Evolutionary conservation across 2,113 vertebrate genomes (phyloP), one percentile per base, ranked within the genome.

Genomic region (Saccopteryx bilineata): DNA sequence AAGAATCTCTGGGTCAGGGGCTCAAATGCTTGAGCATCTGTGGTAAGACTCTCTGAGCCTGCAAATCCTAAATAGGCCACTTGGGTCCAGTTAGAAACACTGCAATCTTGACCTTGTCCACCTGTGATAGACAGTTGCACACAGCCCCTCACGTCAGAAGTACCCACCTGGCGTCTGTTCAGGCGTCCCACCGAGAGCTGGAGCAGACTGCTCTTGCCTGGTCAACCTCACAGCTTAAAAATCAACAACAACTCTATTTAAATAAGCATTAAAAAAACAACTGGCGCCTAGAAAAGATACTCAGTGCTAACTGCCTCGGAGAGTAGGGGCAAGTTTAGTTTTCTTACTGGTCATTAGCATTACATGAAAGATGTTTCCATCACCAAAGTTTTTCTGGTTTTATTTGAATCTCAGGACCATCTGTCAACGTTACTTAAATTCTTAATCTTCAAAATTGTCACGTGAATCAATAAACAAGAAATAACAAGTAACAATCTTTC

Each of bases 181-280:
- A 74, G 98, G 98, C 96, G 98, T 98, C 95, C 98, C 98, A 97
- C 99, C 99, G 98, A 99, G 99, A 96, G 99, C 98, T 96, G 99
- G 99, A 98, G 99, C 99, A 98, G 99, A 99, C 98, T 99, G 99
- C 96, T 99, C 99, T 87, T 99, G 99, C 98, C 99, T 99, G 92
- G 99, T 99, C 98, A 99, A 99, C 98, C 99, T 99, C 98, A 99
- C 97, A 98, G 99, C 99, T 99, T 99, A 98, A 98, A 98, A 99
- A 98, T 98, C 99, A 98, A 97, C 91, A 98, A 97, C 91, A 98
- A 95, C 90, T 98, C 98, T 98, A 96, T 98, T 98, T 97, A 98
- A 97, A 97, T 97, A 97, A 97, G 95, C 90, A 97, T 79, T 80
- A 96, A 52, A 96, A 52, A 96, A 93, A 97, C 96, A 98, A 93